A percentile compares a stretch with the other conserved stretches of the same genome.
phyloP scores from a whole-genome alignment of 1,140 invertebrate genomes.

The Scaptomyza graminum region DNA sequence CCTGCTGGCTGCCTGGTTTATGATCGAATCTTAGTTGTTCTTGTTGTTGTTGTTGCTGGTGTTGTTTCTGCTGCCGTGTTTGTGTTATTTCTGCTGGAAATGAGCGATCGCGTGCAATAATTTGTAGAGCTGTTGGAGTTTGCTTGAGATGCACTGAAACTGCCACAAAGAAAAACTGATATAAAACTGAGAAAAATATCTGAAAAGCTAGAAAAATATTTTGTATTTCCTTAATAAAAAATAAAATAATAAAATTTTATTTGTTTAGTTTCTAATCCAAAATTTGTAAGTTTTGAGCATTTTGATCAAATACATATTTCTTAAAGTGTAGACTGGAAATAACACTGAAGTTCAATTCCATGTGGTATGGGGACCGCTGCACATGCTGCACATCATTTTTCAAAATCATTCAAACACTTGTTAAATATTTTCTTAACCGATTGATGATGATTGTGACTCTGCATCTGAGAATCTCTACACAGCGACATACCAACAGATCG shows the following conservation, averaged over 20 bases:
- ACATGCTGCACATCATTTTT: constrained; percentile 80
- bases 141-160: constrained; percentile 8
- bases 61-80: constrained; percentile 70
- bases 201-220: not conserved
- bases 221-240: too few relatives aligned
- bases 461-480: constrained; percentile 31
- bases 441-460: constrained; percentile 79
- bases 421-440: constrained; percentile 83
- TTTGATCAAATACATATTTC: not conserved
- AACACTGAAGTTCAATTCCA: constrained; percentile 3
- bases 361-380: constrained; percentile 44
- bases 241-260: too few relatives aligned
- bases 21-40: constrained; percentile 40
- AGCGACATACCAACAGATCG: constrained; percentile 16
- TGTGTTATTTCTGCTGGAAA: constrained; percentile 82
- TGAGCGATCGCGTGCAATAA: constrained; percentile 82
- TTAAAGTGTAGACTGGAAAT: not conserved
- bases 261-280: not conserved
- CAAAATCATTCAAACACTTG: constrained; percentile 83
- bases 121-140: constrained; percentile 68
- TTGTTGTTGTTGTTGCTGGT: constrained; percentile 34
- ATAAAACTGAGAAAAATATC: too few relatives aligned
- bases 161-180: not conserved
- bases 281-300: not conserved
- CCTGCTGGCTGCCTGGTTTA: constrained; percentile 30